These are phyloP conservation scores for Drosophila bunnanda DNA, from an alignment of 2,888 invertebrate species.

Conservation along the genomic window DNA sequence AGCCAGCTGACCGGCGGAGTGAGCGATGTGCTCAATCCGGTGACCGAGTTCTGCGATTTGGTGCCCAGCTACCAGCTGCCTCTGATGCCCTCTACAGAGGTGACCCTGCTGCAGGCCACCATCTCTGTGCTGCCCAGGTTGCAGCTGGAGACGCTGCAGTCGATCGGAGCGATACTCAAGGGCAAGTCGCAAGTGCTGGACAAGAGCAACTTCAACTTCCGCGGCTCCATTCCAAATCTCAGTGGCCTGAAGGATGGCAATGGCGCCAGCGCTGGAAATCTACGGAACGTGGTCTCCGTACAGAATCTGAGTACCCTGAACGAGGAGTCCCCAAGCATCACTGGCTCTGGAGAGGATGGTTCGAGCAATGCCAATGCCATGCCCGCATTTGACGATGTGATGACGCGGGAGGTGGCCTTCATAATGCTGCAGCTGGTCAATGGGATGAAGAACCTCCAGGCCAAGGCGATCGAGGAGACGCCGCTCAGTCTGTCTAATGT, in stretches of 20 bases:
- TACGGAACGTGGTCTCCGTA: conserved; percentile 86
- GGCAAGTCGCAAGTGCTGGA: conserved; percentile 85
- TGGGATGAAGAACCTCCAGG: conserved; percentile 92
- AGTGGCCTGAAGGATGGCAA: conserved; percentile 79
- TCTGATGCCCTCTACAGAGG: conserved; percentile 86
- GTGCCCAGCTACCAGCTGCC: conserved; percentile 89
- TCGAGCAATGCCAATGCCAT: conserved; percentile 67
- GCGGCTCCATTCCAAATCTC: conserved; percentile 85
- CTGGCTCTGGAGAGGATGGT: conserved; percentile 41
- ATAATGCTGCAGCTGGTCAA: conserved; percentile 92
- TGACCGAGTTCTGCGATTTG: conserved; percentile 92
- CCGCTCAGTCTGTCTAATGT: conserved; percentile 90
- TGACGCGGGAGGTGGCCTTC: conserved; percentile 89
- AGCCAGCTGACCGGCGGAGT: conserved; percentile 88
- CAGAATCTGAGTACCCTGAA: conserved; percentile 83
- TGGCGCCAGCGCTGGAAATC: conserved; percentile 49
- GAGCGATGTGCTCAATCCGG: conserved; percentile 89
- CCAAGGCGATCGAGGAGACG: conserved; percentile 92
- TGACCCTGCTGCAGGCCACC: conserved; percentile 90
- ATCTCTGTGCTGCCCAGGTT: conserved; percentile 90
- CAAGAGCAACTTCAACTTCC: conserved; percentile 84
- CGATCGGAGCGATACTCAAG: conserved; percentile 88
- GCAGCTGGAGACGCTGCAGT: conserved; percentile 90
- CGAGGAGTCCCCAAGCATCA: conserved; percentile 72
- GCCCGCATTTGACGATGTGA: conserved; percentile 85